Evolutionary conservation across 2,888 invertebrate genomes (phyloP).

Genomic region (Philaethria dido): DNA sequence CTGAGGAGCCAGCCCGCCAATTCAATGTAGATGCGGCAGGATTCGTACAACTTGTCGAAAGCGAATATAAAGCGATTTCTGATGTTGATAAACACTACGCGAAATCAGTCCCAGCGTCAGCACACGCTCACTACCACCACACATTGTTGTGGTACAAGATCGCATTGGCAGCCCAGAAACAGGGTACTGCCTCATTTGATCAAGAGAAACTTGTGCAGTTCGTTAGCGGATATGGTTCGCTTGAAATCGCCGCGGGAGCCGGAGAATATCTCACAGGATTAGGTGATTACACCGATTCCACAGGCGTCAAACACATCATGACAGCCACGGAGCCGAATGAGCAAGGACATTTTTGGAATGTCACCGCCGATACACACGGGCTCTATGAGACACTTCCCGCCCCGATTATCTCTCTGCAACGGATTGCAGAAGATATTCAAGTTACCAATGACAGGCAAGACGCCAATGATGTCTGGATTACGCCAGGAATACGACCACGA

Average conservation of each 20-base stretch:
- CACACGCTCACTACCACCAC: constrained; percentile 40
- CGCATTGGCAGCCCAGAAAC: constrained; percentile 17
- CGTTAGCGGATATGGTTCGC: constrained; percentile 1
- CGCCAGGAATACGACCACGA: too few species aligned
- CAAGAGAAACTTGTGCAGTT: background rate
- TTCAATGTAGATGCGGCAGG: constrained; percentile 41
- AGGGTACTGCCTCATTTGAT: background rate
- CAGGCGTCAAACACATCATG: too few species aligned
- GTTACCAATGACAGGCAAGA: too few species aligned
- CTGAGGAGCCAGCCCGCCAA: constrained; percentile 25
- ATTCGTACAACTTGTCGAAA: constrained; percentile 35
- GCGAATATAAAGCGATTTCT: constrained; percentile 42
- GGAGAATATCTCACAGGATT: constrained; percentile 4
- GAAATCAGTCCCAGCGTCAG: constrained; percentile 35
- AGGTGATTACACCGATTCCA: too few species aligned
- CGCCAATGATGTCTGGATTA: too few species aligned
- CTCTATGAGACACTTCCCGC: too few species aligned
- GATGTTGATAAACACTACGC: constrained; percentile 41
- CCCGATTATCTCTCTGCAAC: too few species aligned
- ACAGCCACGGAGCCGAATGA: too few species aligned
- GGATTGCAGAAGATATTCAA: too few species aligned
- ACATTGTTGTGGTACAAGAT: constrained; percentile 24
- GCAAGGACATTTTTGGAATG: too few species aligned
- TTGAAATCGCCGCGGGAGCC: background rate
- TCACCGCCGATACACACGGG: too few species aligned